Evolutionary conservation across 2,888 invertebrate genomes (phyloP).

Genomic region (Leptopterna dolabrata): DNA sequence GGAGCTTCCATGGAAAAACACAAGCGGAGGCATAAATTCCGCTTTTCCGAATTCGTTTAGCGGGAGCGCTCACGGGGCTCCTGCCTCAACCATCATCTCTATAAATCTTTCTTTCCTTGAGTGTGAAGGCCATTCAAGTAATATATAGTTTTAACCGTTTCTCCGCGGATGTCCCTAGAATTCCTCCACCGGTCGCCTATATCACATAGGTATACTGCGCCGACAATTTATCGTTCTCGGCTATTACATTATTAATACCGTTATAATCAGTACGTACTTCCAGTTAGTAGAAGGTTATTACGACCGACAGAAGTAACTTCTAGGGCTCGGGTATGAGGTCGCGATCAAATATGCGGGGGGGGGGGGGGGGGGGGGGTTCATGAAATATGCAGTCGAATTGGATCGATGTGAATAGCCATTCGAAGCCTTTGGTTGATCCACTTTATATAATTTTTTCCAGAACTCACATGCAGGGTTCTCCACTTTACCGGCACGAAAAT

Average conservation of each 20-base stretch:
- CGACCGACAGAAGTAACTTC: too few relatives aligned
- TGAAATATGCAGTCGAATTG: too few relatives aligned
- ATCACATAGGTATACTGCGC: neutral
- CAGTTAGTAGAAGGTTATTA: neutral
- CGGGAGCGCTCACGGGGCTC: conserved; percentile 31
- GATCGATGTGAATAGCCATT: too few relatives aligned
- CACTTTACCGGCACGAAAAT: too few relatives aligned
- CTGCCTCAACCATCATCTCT: conserved; percentile 36
- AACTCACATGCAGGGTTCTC: too few relatives aligned
- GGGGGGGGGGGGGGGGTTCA: too few relatives aligned
- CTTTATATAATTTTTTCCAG: too few relatives aligned
- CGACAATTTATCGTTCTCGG: neutral
- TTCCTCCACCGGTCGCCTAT: neutral
- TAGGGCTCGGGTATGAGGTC: too few relatives aligned
- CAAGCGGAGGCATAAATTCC: conserved; percentile 33
- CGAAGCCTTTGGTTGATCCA: too few relatives aligned
- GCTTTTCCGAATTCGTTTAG: conserved; percentile 47
- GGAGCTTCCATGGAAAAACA: conserved; percentile 31
- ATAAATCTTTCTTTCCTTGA: conserved; percentile 48
- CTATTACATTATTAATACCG: neutral
- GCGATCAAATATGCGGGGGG: too few relatives aligned
- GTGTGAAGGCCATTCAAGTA: conserved; percentile 23
- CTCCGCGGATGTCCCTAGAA: neutral
- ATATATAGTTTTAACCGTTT: conserved; percentile 7
- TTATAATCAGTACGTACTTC: neutral